Evolutionary conservation across 1,140 invertebrate species (phyloP).

Genomic region (Monomorium pharaonis): DNA sequence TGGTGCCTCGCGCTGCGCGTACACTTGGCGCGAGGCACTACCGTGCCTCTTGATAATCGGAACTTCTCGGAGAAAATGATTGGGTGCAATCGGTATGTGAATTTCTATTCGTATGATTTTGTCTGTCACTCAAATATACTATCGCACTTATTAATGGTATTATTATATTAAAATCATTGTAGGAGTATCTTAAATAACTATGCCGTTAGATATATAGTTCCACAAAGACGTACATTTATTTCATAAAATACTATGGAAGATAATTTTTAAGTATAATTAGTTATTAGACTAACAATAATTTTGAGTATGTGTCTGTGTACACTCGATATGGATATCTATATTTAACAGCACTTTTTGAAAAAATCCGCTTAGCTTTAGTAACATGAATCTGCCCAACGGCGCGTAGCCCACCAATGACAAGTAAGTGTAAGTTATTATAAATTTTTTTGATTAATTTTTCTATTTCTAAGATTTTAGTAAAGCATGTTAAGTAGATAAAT

Average conservation of each 20-base stretch:
- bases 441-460: constrained; percentile 22
- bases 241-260: neutral
- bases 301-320: neutral
- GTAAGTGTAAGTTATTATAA: constrained; percentile 42
- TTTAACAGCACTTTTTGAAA: constrained; percentile 20
- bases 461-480: constrained; percentile 7
- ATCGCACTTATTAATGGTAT: neutral
- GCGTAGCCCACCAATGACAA: constrained; percentile 8
- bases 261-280: constrained; percentile 28
- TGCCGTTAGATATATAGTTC: neutral
- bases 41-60: too few relatives aligned
- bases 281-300: constrained; percentile 28
- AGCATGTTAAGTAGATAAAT: constrained; percentile 50
- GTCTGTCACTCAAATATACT: neutral
- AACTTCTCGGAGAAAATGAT: constrained; percentile 16
- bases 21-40: too few relatives aligned
- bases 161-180: constrained; percentile 17
- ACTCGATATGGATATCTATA: constrained; percentile 8
- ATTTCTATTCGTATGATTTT: constrained; percentile 12
- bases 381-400: constrained; percentile 24
- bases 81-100: constrained; percentile 13
- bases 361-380: constrained; percentile 40
- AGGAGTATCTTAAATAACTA: neutral
- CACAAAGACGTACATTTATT: neutral
- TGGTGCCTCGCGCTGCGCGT: too few relatives aligned